Evolutionary conservation across 2,888 invertebrate species (phyloP).

Genomic region (Tillus elongatus): DNA sequence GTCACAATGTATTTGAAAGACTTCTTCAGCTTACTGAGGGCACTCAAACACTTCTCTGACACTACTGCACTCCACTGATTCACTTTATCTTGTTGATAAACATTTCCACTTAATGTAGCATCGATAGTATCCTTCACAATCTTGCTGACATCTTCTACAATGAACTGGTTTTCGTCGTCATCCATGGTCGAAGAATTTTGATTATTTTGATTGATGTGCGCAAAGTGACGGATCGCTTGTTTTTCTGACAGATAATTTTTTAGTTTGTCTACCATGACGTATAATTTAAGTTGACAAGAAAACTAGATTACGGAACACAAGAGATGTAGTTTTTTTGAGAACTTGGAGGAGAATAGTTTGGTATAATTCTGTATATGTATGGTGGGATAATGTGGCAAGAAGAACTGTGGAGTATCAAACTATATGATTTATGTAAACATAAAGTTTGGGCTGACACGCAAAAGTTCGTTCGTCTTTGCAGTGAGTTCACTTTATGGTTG

Average conservation of each 20-base stretch:
- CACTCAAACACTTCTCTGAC: conserved; percentile 64
- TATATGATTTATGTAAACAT: too few species aligned
- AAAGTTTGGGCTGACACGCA: too few species aligned
- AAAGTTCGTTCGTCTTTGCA: too few species aligned
- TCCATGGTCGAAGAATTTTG: conserved; percentile 32
- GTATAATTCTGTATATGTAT: too few species aligned
- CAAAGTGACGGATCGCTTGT: conserved; percentile 9
- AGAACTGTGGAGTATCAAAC: too few species aligned
- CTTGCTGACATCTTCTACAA: conserved; percentile 66
- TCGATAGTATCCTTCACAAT: conserved; percentile 70
- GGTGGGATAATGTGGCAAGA: too few species aligned
- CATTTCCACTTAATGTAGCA: conserved; percentile 59
- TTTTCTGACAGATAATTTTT: conserved; percentile 22
- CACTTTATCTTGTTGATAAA: conserved; percentile 58
- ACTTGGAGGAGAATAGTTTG: too few species aligned
- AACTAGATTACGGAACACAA: too few species aligned
- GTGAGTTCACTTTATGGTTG: too few species aligned
- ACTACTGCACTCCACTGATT: conserved; percentile 67
- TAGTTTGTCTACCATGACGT: conserved; percentile 16
- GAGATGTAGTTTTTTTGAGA: too few species aligned
- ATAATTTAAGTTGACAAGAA: too few species aligned
- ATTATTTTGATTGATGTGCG: too few species aligned
- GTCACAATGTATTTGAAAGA: conserved; percentile 79
- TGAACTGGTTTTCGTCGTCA: conserved; percentile 46
- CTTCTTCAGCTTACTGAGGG: conserved; percentile 66